Base-by-base conservation (phyloP, 2,888 invertebrate species). In the Leptopterna dolabrata region DNA sequence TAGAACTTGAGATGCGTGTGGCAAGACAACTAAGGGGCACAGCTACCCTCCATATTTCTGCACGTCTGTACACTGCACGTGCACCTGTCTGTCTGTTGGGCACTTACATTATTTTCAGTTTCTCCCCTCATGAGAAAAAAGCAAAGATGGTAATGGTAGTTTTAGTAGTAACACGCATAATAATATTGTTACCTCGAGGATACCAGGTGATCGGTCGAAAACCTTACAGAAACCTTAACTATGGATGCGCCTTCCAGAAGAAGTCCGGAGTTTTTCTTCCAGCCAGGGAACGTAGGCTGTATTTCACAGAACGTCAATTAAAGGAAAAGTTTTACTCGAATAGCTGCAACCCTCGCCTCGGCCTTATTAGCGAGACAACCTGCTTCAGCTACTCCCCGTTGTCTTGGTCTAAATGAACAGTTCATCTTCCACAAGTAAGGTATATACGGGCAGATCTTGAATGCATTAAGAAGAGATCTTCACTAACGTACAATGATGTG, bases 221-320 rank as follows among this genome's bases (percentile, higher is more conserved):
- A n/a, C n/a, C n/a, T n/a, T n/a, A n/a, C n/a, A n/a, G n/a, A n/a
- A n/a, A n/a, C n/a, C n/a, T n/a, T n/a, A n/a, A n/a, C n/a, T n/a
- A n/a, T n/a, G n/a, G n/a, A 45, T 45, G 45, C 11, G 16, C 11
- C 51, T n/a, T 4, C 51, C n/a, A 6, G n/a, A 4, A 51, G 51
- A 51, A 51, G n/a, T 16, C 16, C 51, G n/a, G n/a, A n/a, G 51
- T 51, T 51, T 16, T 76, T 76, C 76, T 29, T 29, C 16, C 30
- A 16, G 30, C 14, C 30, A 13, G 43, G 43, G 76, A 76, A 71
- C 71, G n/a, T n/a, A 19, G 76, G 43, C 76, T 76, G 76, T 76
- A 36, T 76, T 76, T 76, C 76, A 76, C 76, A 76, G 76, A 41
- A 76, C 76, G 76, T 76, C 76, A 76, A 76, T 76, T 76, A 76